Evolutionary conservation across 2,888 invertebrate species (phyloP).

Genomic region (Drosophila acutilabella): DNA sequence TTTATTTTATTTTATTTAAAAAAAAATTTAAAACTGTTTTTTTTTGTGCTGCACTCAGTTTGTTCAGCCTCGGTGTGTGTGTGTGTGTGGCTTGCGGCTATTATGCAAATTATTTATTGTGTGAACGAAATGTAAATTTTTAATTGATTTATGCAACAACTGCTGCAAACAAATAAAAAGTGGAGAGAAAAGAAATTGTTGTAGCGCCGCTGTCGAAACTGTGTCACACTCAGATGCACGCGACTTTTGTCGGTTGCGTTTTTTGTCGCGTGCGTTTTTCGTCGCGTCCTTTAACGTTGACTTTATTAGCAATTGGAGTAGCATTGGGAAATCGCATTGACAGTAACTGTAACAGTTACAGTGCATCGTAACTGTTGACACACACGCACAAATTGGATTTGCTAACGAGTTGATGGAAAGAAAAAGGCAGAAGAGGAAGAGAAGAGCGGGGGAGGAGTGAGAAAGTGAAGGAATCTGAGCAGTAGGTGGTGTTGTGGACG

Average conservation of each 20-base stretch:
- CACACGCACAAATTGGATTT: slow-evolving; percentile 79
- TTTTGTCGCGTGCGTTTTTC: slow-evolving; percentile 13
- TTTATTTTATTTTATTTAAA: slow-evolving; percentile 1
- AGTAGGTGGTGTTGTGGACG: slow-evolving; percentile 9
- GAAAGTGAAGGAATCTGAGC: neutral
- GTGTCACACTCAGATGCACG: slow-evolving; percentile 56
- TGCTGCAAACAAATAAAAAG: neutral
- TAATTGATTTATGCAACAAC: slow-evolving; percentile 65
- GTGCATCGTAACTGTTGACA: slow-evolving; percentile 68
- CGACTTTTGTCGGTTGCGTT: slow-evolving; percentile 42
- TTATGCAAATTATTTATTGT: slow-evolving; percentile 73
- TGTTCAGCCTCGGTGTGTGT: slow-evolving; percentile 10
- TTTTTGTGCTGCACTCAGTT: neutral
- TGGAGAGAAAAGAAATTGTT: neutral
- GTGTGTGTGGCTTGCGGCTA: slow-evolving; percentile 41
- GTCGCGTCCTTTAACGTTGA: slow-evolving; percentile 1
- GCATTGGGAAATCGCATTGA: slow-evolving; percentile 18
- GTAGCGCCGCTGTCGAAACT: slow-evolving; percentile 35
- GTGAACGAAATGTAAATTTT: slow-evolving; percentile 74
- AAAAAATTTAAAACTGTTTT: neutral
- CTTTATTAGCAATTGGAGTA: slow-evolving; percentile 29
- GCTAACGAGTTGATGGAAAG: slow-evolving; percentile 60
- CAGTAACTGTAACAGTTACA: slow-evolving; percentile 29
- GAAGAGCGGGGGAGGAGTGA: neutral
- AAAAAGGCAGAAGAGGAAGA: too few species aligned